Evolutionary conservation across 2,113 vertebrate species (phyloP).

Genomic region (Ammospiza nelsoni): DNA sequence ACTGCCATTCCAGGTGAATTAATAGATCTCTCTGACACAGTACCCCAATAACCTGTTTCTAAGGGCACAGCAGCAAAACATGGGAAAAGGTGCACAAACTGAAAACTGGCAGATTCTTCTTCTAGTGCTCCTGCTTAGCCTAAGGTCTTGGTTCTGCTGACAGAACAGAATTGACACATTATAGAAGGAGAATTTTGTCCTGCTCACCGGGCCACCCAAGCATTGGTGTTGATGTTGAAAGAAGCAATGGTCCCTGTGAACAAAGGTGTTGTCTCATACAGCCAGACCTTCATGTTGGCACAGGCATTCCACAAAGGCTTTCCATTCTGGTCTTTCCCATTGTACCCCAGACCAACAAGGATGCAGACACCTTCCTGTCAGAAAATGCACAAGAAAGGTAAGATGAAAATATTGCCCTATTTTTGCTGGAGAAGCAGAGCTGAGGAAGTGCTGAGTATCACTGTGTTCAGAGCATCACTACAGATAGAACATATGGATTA

Average conservation of each 20-base stretch:
- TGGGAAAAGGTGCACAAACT: neutral
- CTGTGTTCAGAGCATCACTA: neutral
- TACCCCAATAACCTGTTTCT: neutral
- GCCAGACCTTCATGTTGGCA: slow-evolving; percentile 95
- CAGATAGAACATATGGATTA: neutral
- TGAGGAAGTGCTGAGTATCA: neutral
- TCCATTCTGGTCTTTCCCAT: slow-evolving; percentile 76
- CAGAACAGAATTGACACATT: neutral
- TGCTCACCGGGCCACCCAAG: slow-evolving; percentile 93
- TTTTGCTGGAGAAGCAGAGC: neutral
- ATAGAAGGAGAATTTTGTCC: neutral
- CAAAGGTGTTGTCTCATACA: slow-evolving; percentile 92
- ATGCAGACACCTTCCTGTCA: slow-evolving; percentile 94
- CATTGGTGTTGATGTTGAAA: slow-evolving; percentile 97
- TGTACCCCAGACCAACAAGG: slow-evolving; percentile 89
- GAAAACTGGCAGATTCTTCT: neutral
- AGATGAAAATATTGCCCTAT: neutral
- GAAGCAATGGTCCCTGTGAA: slow-evolving; percentile 93
- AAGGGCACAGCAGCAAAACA: neutral
- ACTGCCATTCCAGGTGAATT: neutral
- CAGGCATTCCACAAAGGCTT: slow-evolving; percentile 88
- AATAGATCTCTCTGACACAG: neutral
- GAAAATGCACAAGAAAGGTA: neutral
- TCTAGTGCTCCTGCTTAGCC: neutral
- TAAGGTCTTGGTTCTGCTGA: neutral